Conservation (phyloP, 2,888 invertebrate species). For the Ceraclea dissimilis region DNA sequence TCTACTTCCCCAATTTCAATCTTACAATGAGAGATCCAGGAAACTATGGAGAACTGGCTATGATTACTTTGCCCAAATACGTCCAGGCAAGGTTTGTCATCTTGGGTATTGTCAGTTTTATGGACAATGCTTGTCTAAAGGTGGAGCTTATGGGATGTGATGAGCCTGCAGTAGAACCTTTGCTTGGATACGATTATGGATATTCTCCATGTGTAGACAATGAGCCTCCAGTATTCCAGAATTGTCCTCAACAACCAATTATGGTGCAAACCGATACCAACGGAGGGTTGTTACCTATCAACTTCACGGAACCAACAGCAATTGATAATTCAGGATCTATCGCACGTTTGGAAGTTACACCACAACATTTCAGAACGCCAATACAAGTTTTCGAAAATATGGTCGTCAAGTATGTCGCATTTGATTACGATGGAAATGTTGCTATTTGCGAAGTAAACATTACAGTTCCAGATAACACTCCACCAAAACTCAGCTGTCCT, state of each 20-base stretch:
- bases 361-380: constrained; percentile 84
- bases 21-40: constrained; percentile 92
- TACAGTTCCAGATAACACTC: constrained; percentile 88
- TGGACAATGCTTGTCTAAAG: constrained; percentile 93
- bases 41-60: constrained; percentile 92
- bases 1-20: constrained; percentile 95
- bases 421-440: constrained; percentile 95
- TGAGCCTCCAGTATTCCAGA: constrained; percentile 93
- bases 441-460: constrained; percentile 96
- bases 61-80: constrained; percentile 90
- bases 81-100: constrained; percentile 92
- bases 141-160: constrained; percentile 96
- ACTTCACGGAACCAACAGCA: constrained; percentile 89
- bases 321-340: constrained; percentile 94
- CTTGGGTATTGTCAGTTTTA: constrained; percentile 90
- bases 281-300: constrained; percentile 83
- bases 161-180: constrained; percentile 70
- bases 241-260: constrained; percentile 90
- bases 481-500: constrained; percentile 83
- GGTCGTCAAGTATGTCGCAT: constrained; percentile 91
- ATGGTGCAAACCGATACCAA: constrained; percentile 81
- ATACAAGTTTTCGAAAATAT: constrained; percentile 83
- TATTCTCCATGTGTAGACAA: constrained; percentile 94
- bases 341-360: constrained; percentile 86
- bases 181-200: constrained; percentile 88